phyloP scores from a whole-genome alignment of 2,888 invertebrate genomes.

The Brachyopa scutellaris region DNA sequence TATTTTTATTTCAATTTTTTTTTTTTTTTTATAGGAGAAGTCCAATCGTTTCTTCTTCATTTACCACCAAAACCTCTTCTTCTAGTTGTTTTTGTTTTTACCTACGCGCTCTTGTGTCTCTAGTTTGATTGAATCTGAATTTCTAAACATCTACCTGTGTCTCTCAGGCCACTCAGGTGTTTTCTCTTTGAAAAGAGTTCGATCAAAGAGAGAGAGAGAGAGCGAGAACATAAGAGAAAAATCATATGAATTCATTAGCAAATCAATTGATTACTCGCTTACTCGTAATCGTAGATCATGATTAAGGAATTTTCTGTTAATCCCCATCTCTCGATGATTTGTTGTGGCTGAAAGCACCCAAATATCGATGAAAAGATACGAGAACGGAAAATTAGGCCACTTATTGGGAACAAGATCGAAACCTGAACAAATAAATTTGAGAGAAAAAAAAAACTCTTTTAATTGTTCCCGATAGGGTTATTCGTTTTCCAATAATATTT shows the following conservation, averaged over 20 bases:
- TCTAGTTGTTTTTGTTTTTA: conserved; percentile 4
- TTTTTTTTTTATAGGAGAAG: conserved; percentile 29
- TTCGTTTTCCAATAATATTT: conserved; percentile 43
- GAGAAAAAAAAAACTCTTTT: conserved; percentile 12
- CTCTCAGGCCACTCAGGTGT: neutral
- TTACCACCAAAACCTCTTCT: conserved; percentile 48
- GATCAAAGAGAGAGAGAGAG: conserved; percentile 4
- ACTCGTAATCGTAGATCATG: conserved; percentile 1
- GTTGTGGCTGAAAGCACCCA: no score
- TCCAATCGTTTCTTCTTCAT: conserved; percentile 62
- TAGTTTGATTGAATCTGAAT: conserved; percentile 63
- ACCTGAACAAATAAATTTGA: conserved; percentile 32
- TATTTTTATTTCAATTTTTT: neutral
- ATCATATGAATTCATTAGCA: no score
- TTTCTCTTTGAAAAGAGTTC: conserved; percentile 57
- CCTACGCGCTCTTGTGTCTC: conserved; percentile 46
- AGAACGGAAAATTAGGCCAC: conserved; percentile 48
- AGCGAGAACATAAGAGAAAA: neutral
- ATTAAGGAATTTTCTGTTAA: neutral
- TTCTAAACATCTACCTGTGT: conserved; percentile 30
- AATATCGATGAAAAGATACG: no score
- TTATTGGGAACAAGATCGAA: neutral
- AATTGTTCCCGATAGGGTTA: conserved; percentile 35
- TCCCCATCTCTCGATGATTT: conserved; percentile 21
- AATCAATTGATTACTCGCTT: no score